Percentiles rank a stretch among this genome's conserved stretches.
phyloP scores from a whole-genome alignment of 1,140 invertebrate genomes.

The Pemphigus obesinymphae region DNA sequence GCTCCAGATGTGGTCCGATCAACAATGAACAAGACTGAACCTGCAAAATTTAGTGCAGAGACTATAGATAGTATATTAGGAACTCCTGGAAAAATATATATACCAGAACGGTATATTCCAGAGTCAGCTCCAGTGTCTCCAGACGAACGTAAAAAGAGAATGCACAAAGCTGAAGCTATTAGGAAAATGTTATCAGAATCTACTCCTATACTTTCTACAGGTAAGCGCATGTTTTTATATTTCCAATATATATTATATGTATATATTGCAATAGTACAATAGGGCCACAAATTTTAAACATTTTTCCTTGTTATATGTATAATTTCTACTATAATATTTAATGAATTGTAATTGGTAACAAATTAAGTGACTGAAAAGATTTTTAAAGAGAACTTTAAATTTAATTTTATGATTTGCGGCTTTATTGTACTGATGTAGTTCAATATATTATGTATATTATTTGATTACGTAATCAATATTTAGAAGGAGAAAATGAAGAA shows the following conservation, averaged over 20 bases:
- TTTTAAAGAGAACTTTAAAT: no score
- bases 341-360: no score
- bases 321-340: no score
- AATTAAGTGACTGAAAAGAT: not conserved
- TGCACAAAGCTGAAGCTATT: constrained; percentile 83
- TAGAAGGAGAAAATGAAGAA: constrained; percentile 51
- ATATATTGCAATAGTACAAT: no score
- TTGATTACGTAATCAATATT: no score
- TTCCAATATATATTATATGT: not conserved
- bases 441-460: no score
- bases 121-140: constrained; percentile 74
- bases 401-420: no score
- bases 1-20: constrained; percentile 81
- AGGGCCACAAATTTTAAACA: no score
- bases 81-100: constrained; percentile 82
- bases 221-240: not conserved
- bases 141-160: constrained; percentile 73
- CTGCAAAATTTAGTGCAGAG: constrained; percentile 62
- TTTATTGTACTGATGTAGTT: no score
- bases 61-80: constrained; percentile 79
- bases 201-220: constrained; percentile 44
- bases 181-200: constrained; percentile 81
- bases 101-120: constrained; percentile 86
- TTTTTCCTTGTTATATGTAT: no score
- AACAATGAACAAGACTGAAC: constrained; percentile 62